Base-by-base conservation (phyloP, 2,113 vertebrate species). In the Phycodurus eques region DNA sequence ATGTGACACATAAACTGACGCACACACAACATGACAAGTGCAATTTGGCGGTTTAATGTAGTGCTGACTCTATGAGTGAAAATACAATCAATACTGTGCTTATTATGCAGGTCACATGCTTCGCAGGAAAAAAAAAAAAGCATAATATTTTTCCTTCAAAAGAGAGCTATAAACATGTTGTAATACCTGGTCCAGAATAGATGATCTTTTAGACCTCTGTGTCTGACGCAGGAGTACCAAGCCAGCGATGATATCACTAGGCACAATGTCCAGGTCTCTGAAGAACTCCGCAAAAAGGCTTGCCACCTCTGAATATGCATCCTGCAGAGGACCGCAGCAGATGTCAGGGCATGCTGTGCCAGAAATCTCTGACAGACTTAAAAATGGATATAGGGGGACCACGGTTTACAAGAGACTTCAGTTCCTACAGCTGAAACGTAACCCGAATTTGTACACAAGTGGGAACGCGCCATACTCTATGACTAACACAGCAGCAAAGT, bases 281-380 rank as follows among this genome's bases (percentile, higher is more conserved):
- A 99, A 99, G 77, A 99, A 99, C 83, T 99, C 97, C 0, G 98
- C 97, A 20, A 99, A 99, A 83, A 99, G 95, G 92, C 97, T 96
- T 78, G 98, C 98, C n/a, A 99, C 98, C 88, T 99, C 98, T 0
- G 96, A 98, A 88, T 99, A 99, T 12, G 98, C 98, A 1, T 99
- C 98, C 97, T 99, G 85, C 73, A 87, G 22, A 68, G 14, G 20
- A 76, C n/a, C 79, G 42, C 31, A 70, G 33, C 53, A 66, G 12
- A 47, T n/a, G 66, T 67, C 17, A 82, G 49, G 39, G 51, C 8
- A 49, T 31, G 13, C 22, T 60, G 27, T 60, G 54, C 27, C 14
- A 59, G 13, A 11, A 3, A 59, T 33, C 27, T 59, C 22, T 31
- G 54, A 59, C 56, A 57, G 5, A 59, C 27, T 59, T 31, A 59